Evolutionary conservation across 1,140 invertebrate species (phyloP), one percentile per base, ranked within the genome.

Genomic region (Trichonephila clavata): DNA sequence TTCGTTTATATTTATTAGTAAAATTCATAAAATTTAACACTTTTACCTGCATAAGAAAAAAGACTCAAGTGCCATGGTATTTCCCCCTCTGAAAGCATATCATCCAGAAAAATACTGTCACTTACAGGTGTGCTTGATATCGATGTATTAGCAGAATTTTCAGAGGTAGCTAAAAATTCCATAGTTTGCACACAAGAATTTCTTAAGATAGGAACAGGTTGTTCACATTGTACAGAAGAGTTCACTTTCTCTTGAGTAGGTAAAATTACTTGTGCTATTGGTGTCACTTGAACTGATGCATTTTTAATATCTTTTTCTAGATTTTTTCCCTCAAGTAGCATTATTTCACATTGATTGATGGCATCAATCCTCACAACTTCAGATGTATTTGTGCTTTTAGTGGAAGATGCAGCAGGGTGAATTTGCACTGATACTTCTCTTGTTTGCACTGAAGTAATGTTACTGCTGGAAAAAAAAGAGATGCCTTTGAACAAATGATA

Each of bases 101-200:
- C 92, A 93, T 93, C 92, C 39, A 93, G 32, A 93, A 93, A 93
- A 1, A 86, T 68, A 14, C 81, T 92, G 16, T 92, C 90, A 87
- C 84, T 93, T 5, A 93, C 84, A 59, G 92, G 92, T 80, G 92
- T 93, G 32, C 63, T 88, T 16, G 92, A 87, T 61, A 80, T 21
- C 18, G 92, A 93, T 16, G 84, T 80, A 20, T 77, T 80, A 10
- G 83, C 32, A 43, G 92, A 87, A 77, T 77, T 39, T 13, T 81
- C 68, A 43, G 57, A 50, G 59, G 24, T 2, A 80, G 24, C 18
- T 2, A 43, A 18, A n/a, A 61, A 43, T 6, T 63, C 77, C 57
- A 43, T 27, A 32, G 90, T 92, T 68, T 92, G 90, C 0, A 61
- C 21, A 50, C 20, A 65, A 10, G 60, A 65, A 27, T 92, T 61